phyloP scores from a whole-genome alignment of 2,113 vertebrate species.

The Myrmophylax atrothorax region DNA sequence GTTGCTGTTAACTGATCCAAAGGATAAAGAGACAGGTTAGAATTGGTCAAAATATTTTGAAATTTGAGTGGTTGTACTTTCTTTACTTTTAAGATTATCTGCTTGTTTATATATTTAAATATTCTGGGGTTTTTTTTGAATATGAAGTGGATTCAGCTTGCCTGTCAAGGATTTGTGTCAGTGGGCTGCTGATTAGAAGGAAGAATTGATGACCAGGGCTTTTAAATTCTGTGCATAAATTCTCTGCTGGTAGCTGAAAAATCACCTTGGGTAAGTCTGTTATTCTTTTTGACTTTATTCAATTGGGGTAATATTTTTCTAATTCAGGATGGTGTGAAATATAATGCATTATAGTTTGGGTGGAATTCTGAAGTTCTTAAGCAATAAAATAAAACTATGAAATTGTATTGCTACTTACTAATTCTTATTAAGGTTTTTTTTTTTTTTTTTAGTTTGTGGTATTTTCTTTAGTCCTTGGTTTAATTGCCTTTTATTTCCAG shows the following conservation, averaged over 20 bases:
- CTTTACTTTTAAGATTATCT: not conserved
- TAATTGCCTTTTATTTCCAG: not conserved
- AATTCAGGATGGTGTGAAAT: not conserved
- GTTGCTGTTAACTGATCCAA: constrained; percentile 74
- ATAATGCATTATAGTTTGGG: not conserved
- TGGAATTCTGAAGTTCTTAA: not conserved
- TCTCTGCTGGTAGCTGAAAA: not conserved
- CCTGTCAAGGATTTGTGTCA: not conserved
- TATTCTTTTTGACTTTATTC: not conserved
- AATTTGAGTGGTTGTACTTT: not conserved
- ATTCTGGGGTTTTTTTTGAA: not conserved
- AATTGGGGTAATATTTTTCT: not conserved
- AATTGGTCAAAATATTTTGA: constrained; percentile 1
- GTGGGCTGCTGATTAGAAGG: not conserved
- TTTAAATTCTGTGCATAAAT: not conserved
- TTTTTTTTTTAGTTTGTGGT: not conserved
- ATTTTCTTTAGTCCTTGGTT: not conserved
- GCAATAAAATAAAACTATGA: not conserved
- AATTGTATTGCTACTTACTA: not conserved
- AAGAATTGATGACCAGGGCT: not conserved
- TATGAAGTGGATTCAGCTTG: not conserved
- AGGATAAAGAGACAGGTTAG: constrained; percentile 77
- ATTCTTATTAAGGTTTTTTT: not conserved
- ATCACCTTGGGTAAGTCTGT: not conserved
- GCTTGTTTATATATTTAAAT: not conserved